Conservation (phyloP, 1,140 invertebrate genomes). For the Drosophila novamexicana region DNA sequence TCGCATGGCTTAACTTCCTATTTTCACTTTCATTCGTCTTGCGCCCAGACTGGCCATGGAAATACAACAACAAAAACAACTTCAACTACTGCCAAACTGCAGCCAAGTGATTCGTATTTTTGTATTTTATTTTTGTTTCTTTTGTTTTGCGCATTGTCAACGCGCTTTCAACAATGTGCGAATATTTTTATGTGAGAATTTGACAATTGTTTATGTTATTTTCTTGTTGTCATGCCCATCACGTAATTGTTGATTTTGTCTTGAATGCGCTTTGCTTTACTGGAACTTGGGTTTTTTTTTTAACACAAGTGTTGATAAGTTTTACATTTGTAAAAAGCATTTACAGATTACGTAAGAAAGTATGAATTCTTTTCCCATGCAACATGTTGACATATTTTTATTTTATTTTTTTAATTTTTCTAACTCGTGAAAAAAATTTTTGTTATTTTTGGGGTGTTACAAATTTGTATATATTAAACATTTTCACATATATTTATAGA, state of each 20-base stretch:
- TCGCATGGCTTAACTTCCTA: constrained; percentile 75
- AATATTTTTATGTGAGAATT: constrained; percentile 71
- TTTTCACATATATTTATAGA: background rate
- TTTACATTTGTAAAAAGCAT: too few relatives aligned
- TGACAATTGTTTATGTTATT: constrained; percentile 43
- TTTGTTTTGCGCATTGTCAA: constrained; percentile 54
- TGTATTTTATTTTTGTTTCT: constrained; percentile 13
- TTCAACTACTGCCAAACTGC: constrained; percentile 42
- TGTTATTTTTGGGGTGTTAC: too few relatives aligned
- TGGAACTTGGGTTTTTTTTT: constrained; percentile 9
- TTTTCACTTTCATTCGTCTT: constrained; percentile 77
- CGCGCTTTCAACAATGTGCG: constrained; percentile 66
- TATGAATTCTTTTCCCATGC: too few relatives aligned
- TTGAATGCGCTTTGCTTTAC: constrained; percentile 28
- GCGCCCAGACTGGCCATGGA: constrained; percentile 55
- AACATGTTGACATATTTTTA: too few relatives aligned
- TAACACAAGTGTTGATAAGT: background rate
- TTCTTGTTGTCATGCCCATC: constrained; percentile 50
- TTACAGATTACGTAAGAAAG: too few relatives aligned
- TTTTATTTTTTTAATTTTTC: too few relatives aligned
- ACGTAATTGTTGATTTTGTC: constrained; percentile 56
- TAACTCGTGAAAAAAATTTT: background rate
- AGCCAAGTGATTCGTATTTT: constrained; percentile 39
- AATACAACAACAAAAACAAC: constrained; percentile 55
- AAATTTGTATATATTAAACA: background rate